A percentile compares a stretch with the other conserved stretches of the same genome.
phyloP scores from a whole-genome alignment of 1,140 invertebrate genomes.

The Lucilia sericata region DNA sequence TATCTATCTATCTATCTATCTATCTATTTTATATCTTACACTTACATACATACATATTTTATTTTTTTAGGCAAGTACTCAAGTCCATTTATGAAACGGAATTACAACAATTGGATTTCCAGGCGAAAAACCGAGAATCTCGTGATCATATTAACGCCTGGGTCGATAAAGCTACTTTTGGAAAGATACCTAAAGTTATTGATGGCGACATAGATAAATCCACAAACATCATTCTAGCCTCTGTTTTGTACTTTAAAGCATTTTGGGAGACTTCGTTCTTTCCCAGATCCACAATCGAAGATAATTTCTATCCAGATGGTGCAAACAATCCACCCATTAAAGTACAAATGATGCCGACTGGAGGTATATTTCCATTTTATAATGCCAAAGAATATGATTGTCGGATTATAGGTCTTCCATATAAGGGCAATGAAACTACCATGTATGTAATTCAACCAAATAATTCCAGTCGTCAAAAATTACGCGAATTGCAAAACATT shows the following conservation, averaged over 20 bases:
- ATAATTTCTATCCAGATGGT: constrained; percentile 70
- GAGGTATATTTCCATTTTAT: constrained; percentile 61
- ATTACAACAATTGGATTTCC: constrained; percentile 72
- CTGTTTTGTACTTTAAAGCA: constrained; percentile 83
- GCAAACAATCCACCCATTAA: constrained; percentile 67
- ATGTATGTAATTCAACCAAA: constrained; percentile 81
- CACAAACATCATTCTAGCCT: constrained; percentile 78
- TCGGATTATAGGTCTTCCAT: constrained; percentile 79
- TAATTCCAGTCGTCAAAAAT: constrained; percentile 66
- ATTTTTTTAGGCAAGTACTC: constrained; percentile 63
- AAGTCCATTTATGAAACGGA: constrained; percentile 71
- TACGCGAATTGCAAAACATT: constrained; percentile 69
- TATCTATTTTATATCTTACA: too few species aligned
- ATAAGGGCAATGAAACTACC: constrained; percentile 73
- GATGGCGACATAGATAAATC: constrained; percentile 64
- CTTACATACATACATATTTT: not conserved
- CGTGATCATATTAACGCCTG: constrained; percentile 74
- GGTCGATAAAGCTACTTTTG: constrained; percentile 75
- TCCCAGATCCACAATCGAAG: constrained; percentile 67
- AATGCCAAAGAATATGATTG: constrained; percentile 63
- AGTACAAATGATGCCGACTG: constrained; percentile 77
- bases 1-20: too few species aligned
- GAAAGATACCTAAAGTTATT: constrained; percentile 75
- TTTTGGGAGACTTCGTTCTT: constrained; percentile 81
- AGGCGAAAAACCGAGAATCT: constrained; percentile 62